Evolutionary conservation across 2,888 invertebrate genomes (phyloP).

Genomic region (Candidula unifasciata): DNA sequence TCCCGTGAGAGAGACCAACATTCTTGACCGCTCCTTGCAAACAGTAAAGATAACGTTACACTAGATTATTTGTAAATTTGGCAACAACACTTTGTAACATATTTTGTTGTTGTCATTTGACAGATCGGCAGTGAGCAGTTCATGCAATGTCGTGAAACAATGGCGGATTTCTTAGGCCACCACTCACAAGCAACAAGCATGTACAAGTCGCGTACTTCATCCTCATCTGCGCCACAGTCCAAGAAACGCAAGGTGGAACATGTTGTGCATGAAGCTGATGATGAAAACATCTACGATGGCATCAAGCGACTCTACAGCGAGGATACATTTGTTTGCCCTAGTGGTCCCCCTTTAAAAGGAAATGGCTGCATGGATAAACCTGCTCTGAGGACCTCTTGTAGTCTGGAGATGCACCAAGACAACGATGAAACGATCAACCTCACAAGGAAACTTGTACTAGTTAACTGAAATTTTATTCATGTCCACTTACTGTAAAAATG

Average conservation of each 20-base stretch:
- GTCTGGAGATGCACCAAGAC: slow-evolving; percentile 68
- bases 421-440: slow-evolving; percentile 54
- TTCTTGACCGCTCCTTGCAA: too few species aligned
- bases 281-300: slow-evolving; percentile 74
- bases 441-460: slow-evolving; percentile 33
- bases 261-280: slow-evolving; percentile 56
- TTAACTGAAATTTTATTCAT: slow-evolving; percentile 23
- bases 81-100: too few species aligned
- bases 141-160: slow-evolving; percentile 70
- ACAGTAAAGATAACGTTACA: too few species aligned
- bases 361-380: not conserved
- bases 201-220: slow-evolving; percentile 56
- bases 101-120: too few species aligned
- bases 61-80: too few species aligned
- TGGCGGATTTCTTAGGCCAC: slow-evolving; percentile 62
- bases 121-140: slow-evolving; percentile 72
- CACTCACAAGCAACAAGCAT: slow-evolving; percentile 54
- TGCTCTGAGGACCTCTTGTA: slow-evolving; percentile 64
- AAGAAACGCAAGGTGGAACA: slow-evolving; percentile 71
- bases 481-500: too few species aligned
- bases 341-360: not conserved
- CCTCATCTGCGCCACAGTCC: slow-evolving; percentile 58
- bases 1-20: too few species aligned
- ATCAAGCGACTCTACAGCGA: slow-evolving; percentile 74
- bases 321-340: slow-evolving; percentile 33